These are phyloP conservation scores for Cyaniris semiargus DNA, from an alignment of 2,888 invertebrate species.

Conservation along the genomic window DNA sequence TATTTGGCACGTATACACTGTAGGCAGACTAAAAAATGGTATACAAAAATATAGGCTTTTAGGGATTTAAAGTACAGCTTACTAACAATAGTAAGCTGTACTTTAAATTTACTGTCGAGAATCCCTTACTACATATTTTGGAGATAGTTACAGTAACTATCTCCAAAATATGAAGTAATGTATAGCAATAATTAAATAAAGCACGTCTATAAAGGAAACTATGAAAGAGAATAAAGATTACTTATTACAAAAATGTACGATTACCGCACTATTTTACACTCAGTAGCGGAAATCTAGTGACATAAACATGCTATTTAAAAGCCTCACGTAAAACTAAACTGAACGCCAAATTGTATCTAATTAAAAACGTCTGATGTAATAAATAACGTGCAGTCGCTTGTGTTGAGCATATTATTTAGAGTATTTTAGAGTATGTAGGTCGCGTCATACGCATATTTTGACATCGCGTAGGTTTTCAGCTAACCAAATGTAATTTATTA, in stretches of 20 bases:
- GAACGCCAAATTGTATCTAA: constrained; percentile 8
- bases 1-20: neutral
- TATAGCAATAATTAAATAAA: too few relatives aligned
- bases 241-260: too few relatives aligned
- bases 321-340: neutral
- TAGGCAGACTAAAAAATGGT: neutral
- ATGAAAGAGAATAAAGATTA: too few relatives aligned
- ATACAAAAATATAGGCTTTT: too few relatives aligned
- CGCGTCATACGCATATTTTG: constrained; percentile 22
- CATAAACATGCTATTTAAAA: neutral
- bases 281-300: neutral
- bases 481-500: constrained; percentile 22
- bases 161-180: too few relatives aligned
- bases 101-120: too few relatives aligned
- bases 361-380: neutral
- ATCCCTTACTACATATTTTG: too few relatives aligned
- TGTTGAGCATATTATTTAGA: constrained; percentile 17
- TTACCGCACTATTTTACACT: too few relatives aligned
- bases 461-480: constrained; percentile 20
- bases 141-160: too few relatives aligned
- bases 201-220: too few relatives aligned
- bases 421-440: constrained; percentile 24
- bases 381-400: constrained; percentile 1
- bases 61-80: too few relatives aligned
- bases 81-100: too few relatives aligned